Evolutionary conservation across 2,113 vertebrate genomes (phyloP).

Genomic region (Corydoras sp.): DNA sequence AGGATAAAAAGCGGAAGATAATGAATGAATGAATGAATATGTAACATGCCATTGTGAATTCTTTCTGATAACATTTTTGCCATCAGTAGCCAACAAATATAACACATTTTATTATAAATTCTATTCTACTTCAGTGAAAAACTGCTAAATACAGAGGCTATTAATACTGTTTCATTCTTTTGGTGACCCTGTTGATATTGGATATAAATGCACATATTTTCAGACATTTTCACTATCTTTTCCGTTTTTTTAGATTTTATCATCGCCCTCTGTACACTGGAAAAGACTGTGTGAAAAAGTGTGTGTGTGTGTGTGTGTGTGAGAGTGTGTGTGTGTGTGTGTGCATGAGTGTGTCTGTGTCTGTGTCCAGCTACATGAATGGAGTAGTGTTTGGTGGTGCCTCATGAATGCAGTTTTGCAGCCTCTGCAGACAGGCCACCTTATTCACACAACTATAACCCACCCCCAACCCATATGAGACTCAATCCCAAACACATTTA

Average conservation of each 20-base stretch:
- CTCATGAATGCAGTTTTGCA: conserved; percentile 39
- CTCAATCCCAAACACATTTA: conserved; percentile 17
- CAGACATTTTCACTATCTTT: background rate
- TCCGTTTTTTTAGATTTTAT: background rate
- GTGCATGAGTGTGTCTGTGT: background rate
- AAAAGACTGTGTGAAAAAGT: background rate
- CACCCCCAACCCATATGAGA: conserved; percentile 21
- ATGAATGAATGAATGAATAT: no score
- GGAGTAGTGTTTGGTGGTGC: conserved; percentile 36
- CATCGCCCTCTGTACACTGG: background rate
- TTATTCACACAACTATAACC: conserved; percentile 27
- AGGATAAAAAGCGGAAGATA: no score
- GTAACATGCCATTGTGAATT: no score
- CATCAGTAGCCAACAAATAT: no score
- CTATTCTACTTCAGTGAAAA: no score
- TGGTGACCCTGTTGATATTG: no score
- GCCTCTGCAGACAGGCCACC: conserved; percentile 27
- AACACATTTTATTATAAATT: no score
- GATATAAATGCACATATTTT: no score
- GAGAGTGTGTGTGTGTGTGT: background rate
- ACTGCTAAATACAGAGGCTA: no score
- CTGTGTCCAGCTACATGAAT: conserved; percentile 28
- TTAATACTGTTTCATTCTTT: no score
- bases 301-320: conserved; percentile 3
- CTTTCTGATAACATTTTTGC: no score